Evolutionary conservation across 2,888 invertebrate species (phyloP), one percentile per base, ranked within the genome.

Genomic region (Listrodromus nycthemerus): DNA sequence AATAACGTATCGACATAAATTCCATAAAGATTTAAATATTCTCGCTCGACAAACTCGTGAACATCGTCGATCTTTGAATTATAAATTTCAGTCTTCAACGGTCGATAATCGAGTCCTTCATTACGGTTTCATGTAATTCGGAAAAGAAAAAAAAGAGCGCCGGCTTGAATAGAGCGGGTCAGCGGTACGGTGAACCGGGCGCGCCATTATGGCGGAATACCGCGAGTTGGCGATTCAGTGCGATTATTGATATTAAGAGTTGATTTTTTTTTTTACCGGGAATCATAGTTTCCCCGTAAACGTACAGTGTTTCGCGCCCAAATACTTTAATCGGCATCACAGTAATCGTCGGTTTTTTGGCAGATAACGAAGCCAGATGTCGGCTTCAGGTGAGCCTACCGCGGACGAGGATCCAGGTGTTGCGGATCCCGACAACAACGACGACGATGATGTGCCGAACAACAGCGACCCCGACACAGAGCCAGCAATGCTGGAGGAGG

Each of bases 401-500:
- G 45, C 78, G 48, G 81, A 79, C 16, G 81, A 79, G 24, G 58
- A 74, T 50, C 63, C 78, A 61, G 74, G 65, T 61, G 70, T 84
- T 13, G 69, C 69, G 16, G 70, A 80, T 16, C 30, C 74, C 80
- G 83, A 66, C 67, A 80, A 52, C 63, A 79, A 76, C 69, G 74
- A 66, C 37, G 74, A 74, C 33, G 33, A n/a, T 6, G 66, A 74
- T n/a, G 66, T 50, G 41, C 74, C 45, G 16, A 80, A 77, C 27
- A 58, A 33, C 37, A 69, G 85, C 69, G 80, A 82, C 33, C 76
- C 77, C 7, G 85, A 86, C 52, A 79, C 81, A 24, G 86, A 81
- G 79, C 79, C 85, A 24, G 84, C 81, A 69, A 86, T 91, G 89
- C 83, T 89, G 1, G 92, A 93, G 48, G 87, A 86, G 50, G 92